Evolutionary conservation across 1,140 invertebrate species (phyloP).

Genomic region (Drosophila insularis): DNA sequence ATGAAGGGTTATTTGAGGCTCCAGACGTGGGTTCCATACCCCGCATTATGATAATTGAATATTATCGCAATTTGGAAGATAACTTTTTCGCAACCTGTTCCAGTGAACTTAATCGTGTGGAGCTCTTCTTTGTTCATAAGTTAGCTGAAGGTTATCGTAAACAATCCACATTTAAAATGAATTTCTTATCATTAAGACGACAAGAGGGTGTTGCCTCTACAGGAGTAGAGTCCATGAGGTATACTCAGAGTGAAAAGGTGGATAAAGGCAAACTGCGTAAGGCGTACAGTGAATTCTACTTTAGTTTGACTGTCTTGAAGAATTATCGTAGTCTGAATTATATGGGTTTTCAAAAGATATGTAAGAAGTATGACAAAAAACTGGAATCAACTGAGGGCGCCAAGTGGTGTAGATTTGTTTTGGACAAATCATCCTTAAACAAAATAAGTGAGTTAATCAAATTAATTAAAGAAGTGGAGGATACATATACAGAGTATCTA

Average conservation of each 20-base stretch:
- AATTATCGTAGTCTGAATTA: no score
- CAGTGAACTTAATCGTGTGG: background rate
- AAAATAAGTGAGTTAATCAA: background rate
- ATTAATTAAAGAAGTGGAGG: background rate
- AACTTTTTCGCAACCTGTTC: background rate
- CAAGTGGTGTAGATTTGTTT: no score
- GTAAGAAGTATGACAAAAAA: background rate
- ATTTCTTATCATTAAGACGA: background rate
- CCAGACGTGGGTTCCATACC: conserved; percentile 2
- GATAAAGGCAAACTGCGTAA: no score
- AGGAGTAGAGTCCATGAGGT: background rate
- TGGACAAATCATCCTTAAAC: background rate
- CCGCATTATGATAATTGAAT: background rate
- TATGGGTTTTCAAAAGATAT: no score
- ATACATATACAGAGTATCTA: background rate
- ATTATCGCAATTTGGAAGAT: background rate
- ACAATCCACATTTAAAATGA: conserved; percentile 13
- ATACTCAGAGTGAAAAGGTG: no score
- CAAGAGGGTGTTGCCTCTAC: background rate
- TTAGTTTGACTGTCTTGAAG: no score
- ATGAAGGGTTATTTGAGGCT: conserved; percentile 14
- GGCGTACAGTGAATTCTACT: no score
- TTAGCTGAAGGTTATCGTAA: background rate
- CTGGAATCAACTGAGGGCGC: background rate
- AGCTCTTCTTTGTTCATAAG: background rate